A percentile compares a stretch with the other conserved stretches of the same genome.
Conservation (phyloP, 64 coral and sea anemone genomes). For the Cladopsammia gracilis region DNA sequence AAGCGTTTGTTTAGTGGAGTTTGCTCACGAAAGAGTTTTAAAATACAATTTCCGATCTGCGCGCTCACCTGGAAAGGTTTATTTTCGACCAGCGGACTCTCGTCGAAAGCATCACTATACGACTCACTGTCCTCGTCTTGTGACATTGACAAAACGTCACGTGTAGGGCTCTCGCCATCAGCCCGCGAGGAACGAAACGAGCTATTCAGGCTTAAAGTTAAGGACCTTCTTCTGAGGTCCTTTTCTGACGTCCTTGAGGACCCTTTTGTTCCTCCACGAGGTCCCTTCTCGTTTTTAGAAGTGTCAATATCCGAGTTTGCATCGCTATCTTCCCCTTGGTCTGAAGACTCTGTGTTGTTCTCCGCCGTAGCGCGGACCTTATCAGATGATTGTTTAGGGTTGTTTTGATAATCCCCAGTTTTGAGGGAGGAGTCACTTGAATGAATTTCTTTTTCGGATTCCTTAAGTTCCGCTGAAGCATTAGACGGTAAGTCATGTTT, state of each 20-base stretch:
- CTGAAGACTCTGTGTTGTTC: not conserved
- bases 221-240: conserved; percentile 88
- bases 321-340: conserved; percentile 42
- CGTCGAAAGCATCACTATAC: conserved; percentile 87
- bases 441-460: conserved; percentile 43
- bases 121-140: conserved; percentile 89
- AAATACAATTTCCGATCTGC: not conserved
- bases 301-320: conserved; percentile 26
- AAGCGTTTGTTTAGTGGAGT: too few relatives aligned
- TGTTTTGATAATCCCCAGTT: conserved; percentile 3
- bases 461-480: conserved; percentile 37
- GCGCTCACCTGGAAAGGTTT: conserved; percentile 86
- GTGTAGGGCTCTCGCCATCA: conserved; percentile 76
- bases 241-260: conserved; percentile 77
- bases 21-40: too few relatives aligned
- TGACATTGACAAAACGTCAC: conserved; percentile 57
- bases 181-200: conserved; percentile 63
- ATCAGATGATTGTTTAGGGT: conserved; percentile 15
- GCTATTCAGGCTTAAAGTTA: conserved; percentile 76
- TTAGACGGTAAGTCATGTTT: conserved; percentile 13
- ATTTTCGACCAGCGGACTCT: conserved; percentile 81
- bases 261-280: not conserved
- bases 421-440: conserved; percentile 31
- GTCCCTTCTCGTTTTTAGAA: conserved; percentile 29
- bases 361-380: not conserved